Conservation (phyloP, 2,888 invertebrate species). For the Cephonodes hylas region DNA sequence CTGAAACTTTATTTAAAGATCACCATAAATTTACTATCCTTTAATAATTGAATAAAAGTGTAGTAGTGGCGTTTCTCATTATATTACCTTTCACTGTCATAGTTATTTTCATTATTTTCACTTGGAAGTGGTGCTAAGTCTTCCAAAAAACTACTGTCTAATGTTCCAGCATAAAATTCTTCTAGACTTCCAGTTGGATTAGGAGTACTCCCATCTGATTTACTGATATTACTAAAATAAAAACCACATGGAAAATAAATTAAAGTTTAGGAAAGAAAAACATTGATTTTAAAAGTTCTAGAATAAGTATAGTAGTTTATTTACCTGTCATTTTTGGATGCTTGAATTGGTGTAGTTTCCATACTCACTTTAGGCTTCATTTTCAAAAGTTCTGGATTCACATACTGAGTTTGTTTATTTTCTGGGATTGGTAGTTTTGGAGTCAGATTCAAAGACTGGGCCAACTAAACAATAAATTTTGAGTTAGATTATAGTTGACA, state of each 20-base stretch:
- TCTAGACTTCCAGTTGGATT: slow-evolving; percentile 84
- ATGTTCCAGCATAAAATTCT: slow-evolving; percentile 83
- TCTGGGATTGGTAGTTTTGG: slow-evolving; percentile 34
- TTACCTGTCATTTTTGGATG: slow-evolving; percentile 58
- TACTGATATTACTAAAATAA: slow-evolving; percentile 45
- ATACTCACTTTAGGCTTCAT: slow-evolving; percentile 53
- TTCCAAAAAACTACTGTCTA: slow-evolving; percentile 89
- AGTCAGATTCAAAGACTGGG: slow-evolving; percentile 58
- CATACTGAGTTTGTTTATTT: slow-evolving; percentile 55
- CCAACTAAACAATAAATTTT: slow-evolving; percentile 42
- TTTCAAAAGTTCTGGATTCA: slow-evolving; percentile 57
- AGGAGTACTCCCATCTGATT: slow-evolving; percentile 46
- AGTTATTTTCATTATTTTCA: slow-evolving; percentile 45
- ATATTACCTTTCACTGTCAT: slow-evolving; percentile 63
- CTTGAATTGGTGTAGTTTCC: slow-evolving; percentile 59
- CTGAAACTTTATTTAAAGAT: slow-evolving; percentile 52
- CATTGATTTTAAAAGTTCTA: too few relatives aligned
- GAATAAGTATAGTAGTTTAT: too few relatives aligned
- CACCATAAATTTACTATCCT: too few relatives aligned
- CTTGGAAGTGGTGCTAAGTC: slow-evolving; percentile 72
- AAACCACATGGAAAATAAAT: background rate
- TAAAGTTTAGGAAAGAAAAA: background rate
- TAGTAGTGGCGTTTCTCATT: background rate
- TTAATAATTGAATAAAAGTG: too few relatives aligned
- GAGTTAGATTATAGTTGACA: too few relatives aligned